Conservation (phyloP, 35 echinoderm and acorn worm genomes). For the Ptychodera flava region DNA sequence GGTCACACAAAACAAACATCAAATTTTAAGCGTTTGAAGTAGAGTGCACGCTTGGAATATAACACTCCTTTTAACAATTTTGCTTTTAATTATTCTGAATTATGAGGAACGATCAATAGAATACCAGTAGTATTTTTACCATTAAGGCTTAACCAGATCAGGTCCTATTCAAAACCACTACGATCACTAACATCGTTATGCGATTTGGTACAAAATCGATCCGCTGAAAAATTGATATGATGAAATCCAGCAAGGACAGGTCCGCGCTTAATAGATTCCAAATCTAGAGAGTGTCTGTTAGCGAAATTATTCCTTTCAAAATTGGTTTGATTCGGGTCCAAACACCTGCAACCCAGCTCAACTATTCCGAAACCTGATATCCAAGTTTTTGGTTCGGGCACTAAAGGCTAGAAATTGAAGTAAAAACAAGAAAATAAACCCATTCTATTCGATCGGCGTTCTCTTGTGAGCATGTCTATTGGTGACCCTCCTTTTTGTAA, state of each 20-base stretch:
- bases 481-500: not conserved
- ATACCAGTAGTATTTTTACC: not conserved
- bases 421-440: not conserved
- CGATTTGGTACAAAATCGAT: not conserved
- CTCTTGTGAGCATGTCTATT: not conserved
- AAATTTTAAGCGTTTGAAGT: not conserved
- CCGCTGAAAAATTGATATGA: not conserved
- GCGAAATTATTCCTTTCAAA: not conserved
- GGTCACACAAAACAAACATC: not conserved
- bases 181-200: not conserved
- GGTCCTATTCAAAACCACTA: not conserved
- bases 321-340: not conserved
- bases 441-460: not conserved
- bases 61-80: not conserved
- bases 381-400: not conserved
- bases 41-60: not conserved
- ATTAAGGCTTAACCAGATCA: not conserved
- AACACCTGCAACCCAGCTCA: not conserved
- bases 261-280: not conserved
- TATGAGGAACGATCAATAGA: not conserved
- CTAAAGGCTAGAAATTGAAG: not conserved
- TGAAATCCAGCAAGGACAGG: not conserved
- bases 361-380: not conserved
- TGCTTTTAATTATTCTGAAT: not conserved
- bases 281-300: not conserved